Conservation (phyloP, 2,797 vertebrate species). For the Intellagama lesueurii region DNA sequence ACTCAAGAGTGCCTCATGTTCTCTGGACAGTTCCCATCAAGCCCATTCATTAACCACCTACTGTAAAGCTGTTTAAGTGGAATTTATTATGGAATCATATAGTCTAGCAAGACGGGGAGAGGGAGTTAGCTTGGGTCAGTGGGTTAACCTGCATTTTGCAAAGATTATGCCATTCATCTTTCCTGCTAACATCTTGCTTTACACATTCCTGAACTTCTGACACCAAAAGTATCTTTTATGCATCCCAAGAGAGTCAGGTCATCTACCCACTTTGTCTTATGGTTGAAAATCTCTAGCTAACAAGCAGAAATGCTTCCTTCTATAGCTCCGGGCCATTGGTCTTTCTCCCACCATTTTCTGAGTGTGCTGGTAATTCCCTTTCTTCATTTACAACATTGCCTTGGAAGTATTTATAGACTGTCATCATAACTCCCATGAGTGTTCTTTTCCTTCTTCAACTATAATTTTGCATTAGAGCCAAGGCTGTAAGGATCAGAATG, state of each 20-base stretch:
- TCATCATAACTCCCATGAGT: not conserved
- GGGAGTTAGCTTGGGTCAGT: slow-evolving; percentile 42
- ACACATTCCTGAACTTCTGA: rapidly evolving
- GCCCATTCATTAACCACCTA: slow-evolving; percentile 45
- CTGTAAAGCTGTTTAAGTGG: slow-evolving; percentile 57
- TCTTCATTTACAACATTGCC: not conserved
- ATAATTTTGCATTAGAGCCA: slow-evolving; percentile 31
- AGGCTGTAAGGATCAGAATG: slow-evolving; percentile 21
- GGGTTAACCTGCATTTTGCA: slow-evolving; percentile 46
- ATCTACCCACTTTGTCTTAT: slow-evolving; percentile 17
- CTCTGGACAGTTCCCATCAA: slow-evolving; percentile 10
- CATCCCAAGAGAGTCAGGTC: not conserved
- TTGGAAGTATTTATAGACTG: not conserved
- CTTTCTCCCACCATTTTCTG: slow-evolving; percentile 6
- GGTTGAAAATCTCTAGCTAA: not conserved
- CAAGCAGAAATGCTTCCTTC: not conserved
- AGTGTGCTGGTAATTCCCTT: not conserved
- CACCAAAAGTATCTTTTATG: not conserved
- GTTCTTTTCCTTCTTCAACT: slow-evolving; percentile 45
- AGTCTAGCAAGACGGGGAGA: slow-evolving; percentile 47
- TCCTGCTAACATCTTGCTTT: not conserved
- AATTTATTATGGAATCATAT: slow-evolving; percentile 51
- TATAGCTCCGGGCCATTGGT: not conserved
- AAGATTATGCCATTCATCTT: slow-evolving; percentile 34
- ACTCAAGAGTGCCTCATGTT: slow-evolving; percentile 15